Conservation (phyloP, 2,113 vertebrate species). For the Dasyurus viverrinus region DNA sequence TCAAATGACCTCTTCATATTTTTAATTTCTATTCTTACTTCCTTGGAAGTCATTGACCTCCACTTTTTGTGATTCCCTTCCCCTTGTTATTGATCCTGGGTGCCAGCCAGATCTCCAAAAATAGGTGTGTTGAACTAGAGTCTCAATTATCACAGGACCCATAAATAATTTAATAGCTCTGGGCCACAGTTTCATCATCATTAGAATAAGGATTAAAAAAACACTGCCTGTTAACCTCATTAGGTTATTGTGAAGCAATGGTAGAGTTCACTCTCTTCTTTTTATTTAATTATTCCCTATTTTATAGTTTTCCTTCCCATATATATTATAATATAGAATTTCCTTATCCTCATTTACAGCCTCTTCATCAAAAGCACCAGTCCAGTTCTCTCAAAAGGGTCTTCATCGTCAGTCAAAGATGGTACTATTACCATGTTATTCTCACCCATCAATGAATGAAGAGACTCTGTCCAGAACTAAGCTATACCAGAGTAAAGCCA, state of each 20-base stretch:
- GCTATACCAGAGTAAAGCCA: neutral
- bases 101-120: neutral
- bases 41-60: neutral
- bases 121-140: neutral
- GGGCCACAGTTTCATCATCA: neutral
- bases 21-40: neutral
- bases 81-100: neutral
- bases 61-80: neutral
- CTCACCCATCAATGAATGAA: neutral
- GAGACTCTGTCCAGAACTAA: neutral
- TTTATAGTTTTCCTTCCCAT: neutral
- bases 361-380: neutral
- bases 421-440: neutral
- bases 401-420: neutral
- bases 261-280: neutral
- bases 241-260: neutral
- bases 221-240: neutral
- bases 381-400: neutral
- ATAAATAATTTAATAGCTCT: neutral
- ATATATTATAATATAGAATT: neutral
- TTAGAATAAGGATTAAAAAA: neutral
- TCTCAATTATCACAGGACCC: neutral
- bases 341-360: neutral
- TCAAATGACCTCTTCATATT: neutral
- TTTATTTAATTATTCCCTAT: neutral